Conservation (phyloP, 2,797 vertebrate genomes). For the Poeciliopsis infans region DNA sequence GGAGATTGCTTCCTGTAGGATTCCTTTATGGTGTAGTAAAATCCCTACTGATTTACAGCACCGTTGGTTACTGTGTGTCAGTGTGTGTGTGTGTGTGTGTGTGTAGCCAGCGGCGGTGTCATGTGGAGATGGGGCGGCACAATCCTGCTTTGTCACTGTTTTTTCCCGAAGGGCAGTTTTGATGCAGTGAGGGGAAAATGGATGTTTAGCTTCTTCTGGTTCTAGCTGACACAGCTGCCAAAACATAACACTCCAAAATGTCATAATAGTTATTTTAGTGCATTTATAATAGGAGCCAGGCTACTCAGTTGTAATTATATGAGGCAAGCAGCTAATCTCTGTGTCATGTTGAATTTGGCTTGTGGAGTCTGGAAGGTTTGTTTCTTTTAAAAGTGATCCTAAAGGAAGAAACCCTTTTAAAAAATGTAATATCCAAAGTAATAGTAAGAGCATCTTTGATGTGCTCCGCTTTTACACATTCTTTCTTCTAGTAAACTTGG, state of each 20-base stretch:
- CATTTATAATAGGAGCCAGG: conserved; percentile 12
- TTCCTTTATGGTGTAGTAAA: conserved; percentile 73
- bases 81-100: conserved; percentile 31
- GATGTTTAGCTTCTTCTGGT: conserved; percentile 22
- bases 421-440: neutral
- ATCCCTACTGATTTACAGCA: conserved; percentile 61
- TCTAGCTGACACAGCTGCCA: conserved; percentile 21
- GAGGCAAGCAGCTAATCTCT: conserved; percentile 12
- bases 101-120: conserved; percentile 16
- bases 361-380: conserved; percentile 4
- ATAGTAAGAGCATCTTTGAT: neutral
- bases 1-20: conserved; percentile 61
- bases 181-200: conserved; percentile 14
- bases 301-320: conserved; percentile 14
- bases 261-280: conserved; percentile 23
- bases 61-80: conserved; percentile 44
- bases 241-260: conserved; percentile 19
- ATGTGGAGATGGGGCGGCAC: conserved; percentile 23
- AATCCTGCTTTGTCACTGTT: conserved; percentile 46
- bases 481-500: neutral
- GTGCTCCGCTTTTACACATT: neutral
- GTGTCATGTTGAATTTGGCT: conserved; percentile 5
- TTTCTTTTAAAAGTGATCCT: neutral
- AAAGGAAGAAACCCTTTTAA: neutral
- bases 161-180: conserved; percentile 18